phyloP scores from a whole-genome alignment of 2,888 invertebrate species.

The Apamea monoglypha region DNA sequence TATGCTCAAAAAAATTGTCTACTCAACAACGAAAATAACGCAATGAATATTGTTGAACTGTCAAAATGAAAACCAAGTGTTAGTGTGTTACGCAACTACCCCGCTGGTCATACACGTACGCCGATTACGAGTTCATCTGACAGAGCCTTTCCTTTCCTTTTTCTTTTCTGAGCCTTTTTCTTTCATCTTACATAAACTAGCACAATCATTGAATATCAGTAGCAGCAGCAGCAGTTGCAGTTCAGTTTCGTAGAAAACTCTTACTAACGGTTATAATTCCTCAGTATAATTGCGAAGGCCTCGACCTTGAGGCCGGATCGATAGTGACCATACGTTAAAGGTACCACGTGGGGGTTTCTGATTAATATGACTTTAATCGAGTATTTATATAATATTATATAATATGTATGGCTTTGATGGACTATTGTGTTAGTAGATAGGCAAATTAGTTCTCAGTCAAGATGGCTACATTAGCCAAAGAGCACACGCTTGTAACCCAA shows the following conservation, averaged over 20 bases:
- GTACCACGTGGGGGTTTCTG: background rate
- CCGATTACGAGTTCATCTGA: background rate
- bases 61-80: background rate
- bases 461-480: background rate
- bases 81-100: background rate
- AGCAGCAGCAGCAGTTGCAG: too few relatives aligned
- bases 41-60: too few relatives aligned
- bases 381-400: constrained; percentile 9
- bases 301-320: constrained; percentile 40
- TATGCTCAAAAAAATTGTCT: too few relatives aligned
- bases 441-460: background rate
- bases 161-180: too few relatives aligned
- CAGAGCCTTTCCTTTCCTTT: too few relatives aligned
- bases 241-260: constrained; percentile 3
- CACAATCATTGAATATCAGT: background rate
- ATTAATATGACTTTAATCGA: constrained; percentile 32
- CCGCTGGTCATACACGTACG: background rate
- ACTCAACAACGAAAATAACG: too few relatives aligned
- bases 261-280: constrained; percentile 8
- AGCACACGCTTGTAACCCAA: background rate
- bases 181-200: background rate
- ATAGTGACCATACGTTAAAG: constrained; percentile 26
- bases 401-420: background rate
- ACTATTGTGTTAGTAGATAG: background rate
- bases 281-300: constrained; percentile 35